A percentile compares a stretch with the other conserved stretches of the same genome.
phyloP scores from a whole-genome alignment of 2,113 vertebrate species.

The Catagonus wagneri region DNA sequence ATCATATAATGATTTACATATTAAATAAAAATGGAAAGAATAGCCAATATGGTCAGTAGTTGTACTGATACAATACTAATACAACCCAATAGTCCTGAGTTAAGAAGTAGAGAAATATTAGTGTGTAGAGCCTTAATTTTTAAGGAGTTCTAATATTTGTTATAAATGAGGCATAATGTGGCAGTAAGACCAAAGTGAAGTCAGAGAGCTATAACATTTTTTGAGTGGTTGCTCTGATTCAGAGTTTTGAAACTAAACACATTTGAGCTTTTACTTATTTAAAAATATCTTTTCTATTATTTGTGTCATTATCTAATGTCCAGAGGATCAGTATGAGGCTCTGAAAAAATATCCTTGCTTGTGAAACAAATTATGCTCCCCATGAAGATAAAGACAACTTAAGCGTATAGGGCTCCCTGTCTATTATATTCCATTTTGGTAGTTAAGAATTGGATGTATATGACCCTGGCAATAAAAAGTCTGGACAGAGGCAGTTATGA shows the following conservation, averaged over 20 bases:
- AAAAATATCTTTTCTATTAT: neutral
- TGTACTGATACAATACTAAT: neutral
- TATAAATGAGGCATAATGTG: neutral
- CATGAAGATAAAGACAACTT: neutral
- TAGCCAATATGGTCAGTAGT: neutral
- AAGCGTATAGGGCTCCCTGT: neutral
- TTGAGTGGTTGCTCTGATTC: neutral
- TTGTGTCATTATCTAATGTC: neutral
- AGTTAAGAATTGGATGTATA: neutral
- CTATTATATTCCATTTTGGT: neutral
- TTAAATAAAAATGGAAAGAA: neutral
- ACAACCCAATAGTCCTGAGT: neutral
- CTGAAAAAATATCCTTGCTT: neutral
- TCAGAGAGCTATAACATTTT: neutral
- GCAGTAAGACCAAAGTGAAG: neutral
- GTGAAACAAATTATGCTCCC: neutral
- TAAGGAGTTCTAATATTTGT: neutral
- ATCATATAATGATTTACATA: neutral
- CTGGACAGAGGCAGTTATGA: neutral
- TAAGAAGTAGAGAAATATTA: neutral
- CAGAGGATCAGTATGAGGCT: neutral
- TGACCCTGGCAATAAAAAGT: neutral
- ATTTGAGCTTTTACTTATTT: neutral
- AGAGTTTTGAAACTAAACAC: neutral
- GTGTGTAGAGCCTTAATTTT: neutral